Evolutionary conservation across 2,888 invertebrate species (phyloP).

Genomic region (Drosophila colorata): DNA sequence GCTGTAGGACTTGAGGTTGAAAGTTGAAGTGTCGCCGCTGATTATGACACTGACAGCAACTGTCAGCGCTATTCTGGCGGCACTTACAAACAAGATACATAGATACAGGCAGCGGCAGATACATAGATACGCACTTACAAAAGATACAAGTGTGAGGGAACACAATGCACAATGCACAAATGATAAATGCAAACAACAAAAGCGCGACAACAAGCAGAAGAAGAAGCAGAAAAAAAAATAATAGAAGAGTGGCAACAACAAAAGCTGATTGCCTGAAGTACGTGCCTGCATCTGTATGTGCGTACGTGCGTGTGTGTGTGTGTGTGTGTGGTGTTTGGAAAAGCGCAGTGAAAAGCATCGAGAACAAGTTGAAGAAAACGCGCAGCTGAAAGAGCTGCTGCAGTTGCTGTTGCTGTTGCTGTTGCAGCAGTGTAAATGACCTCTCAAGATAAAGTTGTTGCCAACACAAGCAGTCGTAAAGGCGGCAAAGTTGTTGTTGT

Average conservation of each 20-base stretch:
- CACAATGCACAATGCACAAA: conserved; percentile 54
- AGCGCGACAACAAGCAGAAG: conserved; percentile 43
- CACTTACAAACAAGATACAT: conserved; percentile 55
- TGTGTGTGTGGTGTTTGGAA: conserved; percentile 37
- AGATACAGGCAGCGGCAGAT: conserved; percentile 30
- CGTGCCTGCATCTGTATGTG: conserved; percentile 28
- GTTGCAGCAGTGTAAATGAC: conserved; percentile 77
- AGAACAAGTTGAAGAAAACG: conserved; percentile 69
- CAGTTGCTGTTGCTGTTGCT: conserved; percentile 34
- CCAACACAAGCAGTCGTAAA: conserved; percentile 35
- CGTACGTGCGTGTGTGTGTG: conserved; percentile 13
- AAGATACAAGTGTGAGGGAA: conserved; percentile 43
- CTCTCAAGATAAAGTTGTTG: conserved; percentile 82
- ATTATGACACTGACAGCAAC: conserved; percentile 72
- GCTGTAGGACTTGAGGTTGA: conserved; percentile 9
- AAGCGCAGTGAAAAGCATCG: conserved; percentile 63
- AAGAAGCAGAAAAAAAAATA: conserved; percentile 25
- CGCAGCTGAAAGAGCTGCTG: conserved; percentile 37
- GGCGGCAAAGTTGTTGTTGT: conserved; percentile 45
- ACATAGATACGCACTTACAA: conserved; percentile 45
- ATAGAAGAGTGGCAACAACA: conserved; percentile 53
- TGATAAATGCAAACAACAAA: conserved; percentile 63
- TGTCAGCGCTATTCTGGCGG: conserved; percentile 54
- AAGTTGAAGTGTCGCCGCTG: conserved; percentile 60
- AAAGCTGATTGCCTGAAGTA: conserved; percentile 68